Evolutionary conservation across 2,113 vertebrate species (phyloP).

Genomic region (Peucedramus taeniatus): DNA sequence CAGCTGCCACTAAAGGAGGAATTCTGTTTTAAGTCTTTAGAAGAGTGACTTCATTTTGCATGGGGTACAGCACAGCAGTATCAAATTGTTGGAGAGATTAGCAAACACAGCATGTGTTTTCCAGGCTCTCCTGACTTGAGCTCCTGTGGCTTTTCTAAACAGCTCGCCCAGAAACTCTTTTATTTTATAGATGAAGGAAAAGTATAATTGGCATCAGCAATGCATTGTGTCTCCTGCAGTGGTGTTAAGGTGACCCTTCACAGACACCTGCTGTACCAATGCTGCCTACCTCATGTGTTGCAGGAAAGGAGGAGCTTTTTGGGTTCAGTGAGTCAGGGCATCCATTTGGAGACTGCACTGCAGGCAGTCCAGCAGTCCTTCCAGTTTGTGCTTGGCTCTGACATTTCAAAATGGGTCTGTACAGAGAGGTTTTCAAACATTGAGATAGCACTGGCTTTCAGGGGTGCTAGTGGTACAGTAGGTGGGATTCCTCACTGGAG

Average conservation of each 20-base stretch:
- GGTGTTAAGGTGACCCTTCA: constrained; percentile 6
- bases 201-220: background rate
- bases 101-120: background rate
- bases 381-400: background rate
- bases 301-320: background rate
- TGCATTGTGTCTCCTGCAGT: background rate
- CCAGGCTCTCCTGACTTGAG: background rate
- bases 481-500: background rate
- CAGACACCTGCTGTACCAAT: background rate
- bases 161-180: background rate
- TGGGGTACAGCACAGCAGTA: background rate
- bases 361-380: background rate
- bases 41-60: background rate
- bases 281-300: background rate
- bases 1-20: background rate
- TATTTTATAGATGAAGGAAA: background rate
- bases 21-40: background rate
- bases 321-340: background rate
- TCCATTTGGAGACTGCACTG: background rate
- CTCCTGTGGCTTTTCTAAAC: background rate
- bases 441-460: background rate
- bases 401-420: background rate
- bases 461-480: background rate
- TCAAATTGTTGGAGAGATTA: background rate
- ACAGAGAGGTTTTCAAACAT: background rate